Evolutionary conservation across 1,140 invertebrate genomes (phyloP), one percentile per base, ranked within the genome.

Genomic region (Orussus abietinus): DNA sequence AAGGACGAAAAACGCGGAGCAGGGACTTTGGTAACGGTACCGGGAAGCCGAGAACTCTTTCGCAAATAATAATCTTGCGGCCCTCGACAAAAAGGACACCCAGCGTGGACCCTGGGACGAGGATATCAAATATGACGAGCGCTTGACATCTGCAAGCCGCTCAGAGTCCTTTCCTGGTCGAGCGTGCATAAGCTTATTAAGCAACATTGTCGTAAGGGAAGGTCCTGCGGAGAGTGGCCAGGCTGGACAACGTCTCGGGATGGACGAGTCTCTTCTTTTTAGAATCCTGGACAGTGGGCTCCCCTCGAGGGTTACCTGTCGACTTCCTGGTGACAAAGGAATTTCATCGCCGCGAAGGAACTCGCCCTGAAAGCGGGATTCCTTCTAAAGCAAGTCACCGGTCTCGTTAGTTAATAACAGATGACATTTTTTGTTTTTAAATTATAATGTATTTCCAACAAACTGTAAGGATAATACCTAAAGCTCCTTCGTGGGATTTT

Each of bases 121-220:
- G n/a, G 58, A 56, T 62, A 65, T 63, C 57, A 55, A 64, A 66
- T 65, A 66, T 70, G 67, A 72, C 55, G 61, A 42, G 41, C 63
- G 59, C 53, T 64, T 70, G 69, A 72, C 69, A 64, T 69, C 51
- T 59, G 55, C 51, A 39, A 56, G 51, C 57, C 51, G 32, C 37
- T 47, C 37, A 34, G 43, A 51, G 49, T 52, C 51, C 56, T 64
- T 64, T 68, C 49, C 57, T 51, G 57, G 30, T 59, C 55, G 45
- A 62, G 57, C 66, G 61, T 70, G 63, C 45, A 64, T 70, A 72
- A 72, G 69, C 66, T 70, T 68, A 69, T 72, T 72, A 69, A 68
- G 63, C 54, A 65, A 68, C 64, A 66, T 66, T 69, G 64, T 66
- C 59, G 47, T 45, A 45, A 49, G 34, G 22, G 38, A 46, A 42